These are phyloP conservation scores for Siniperca obscura DNA, from an alignment of 2,797 vertebrate genomes.

Conservation along the genomic window DNA sequence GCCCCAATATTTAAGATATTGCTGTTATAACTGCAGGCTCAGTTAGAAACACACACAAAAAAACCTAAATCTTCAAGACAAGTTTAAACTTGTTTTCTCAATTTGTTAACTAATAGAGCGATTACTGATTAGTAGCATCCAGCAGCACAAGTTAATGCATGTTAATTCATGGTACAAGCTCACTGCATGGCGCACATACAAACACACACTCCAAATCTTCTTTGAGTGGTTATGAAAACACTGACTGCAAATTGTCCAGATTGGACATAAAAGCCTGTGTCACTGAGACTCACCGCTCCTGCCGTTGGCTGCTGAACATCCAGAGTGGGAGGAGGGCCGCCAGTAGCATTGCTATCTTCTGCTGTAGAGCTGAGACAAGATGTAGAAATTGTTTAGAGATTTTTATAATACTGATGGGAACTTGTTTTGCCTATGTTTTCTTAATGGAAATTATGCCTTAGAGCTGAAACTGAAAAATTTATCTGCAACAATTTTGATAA, in stretches of 20 bases:
- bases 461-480: neutral
- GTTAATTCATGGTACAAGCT: neutral
- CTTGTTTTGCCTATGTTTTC: neutral
- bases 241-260: neutral
- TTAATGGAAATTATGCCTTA: neutral
- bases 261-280: neutral
- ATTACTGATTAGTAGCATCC: constrained; percentile 18
- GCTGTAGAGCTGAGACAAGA: constrained; percentile 69
- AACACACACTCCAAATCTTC: neutral
- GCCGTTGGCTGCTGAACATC: constrained; percentile 89
- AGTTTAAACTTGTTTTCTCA: neutral
- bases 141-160: constrained; percentile 9
- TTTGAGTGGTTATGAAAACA: neutral
- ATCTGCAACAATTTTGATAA: neutral
- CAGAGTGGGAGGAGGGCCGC: constrained; percentile 86
- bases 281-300: constrained; percentile 88
- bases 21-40: neutral
- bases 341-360: constrained; percentile 83
- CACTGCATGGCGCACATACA: neutral
- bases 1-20: neutral
- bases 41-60: neutral
- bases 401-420: neutral
- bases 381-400: neutral
- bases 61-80: neutral
- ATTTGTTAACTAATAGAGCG: neutral